Conservation (phyloP, 2,797 vertebrate species). For the Apodemus agrarius region DNA sequence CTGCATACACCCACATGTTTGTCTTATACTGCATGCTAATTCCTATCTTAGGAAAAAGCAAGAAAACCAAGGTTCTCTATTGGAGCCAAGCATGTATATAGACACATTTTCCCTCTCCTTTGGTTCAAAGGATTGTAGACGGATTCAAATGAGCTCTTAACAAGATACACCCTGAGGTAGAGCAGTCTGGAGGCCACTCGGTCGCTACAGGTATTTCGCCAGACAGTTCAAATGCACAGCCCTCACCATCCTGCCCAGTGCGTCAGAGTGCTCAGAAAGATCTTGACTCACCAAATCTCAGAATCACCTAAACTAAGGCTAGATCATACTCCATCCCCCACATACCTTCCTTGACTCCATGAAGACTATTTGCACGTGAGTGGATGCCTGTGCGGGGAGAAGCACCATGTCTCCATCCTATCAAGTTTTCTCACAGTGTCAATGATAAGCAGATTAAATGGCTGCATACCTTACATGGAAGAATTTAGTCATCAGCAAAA, state of each 20-base stretch:
- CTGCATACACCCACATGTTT: neutral
- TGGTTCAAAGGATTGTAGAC: slow-evolving; percentile 24
- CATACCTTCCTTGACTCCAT: neutral
- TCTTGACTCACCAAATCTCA: neutral
- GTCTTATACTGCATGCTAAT: slow-evolving; percentile 15
- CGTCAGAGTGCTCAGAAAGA: neutral
- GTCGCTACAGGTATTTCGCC: neutral
- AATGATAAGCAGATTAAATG: slow-evolving; percentile 32
- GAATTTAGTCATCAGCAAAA: slow-evolving; percentile 36
- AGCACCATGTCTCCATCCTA: neutral
- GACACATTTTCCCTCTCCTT: slow-evolving; percentile 43
- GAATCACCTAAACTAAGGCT: neutral
- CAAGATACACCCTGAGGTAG: neutral
- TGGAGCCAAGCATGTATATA: slow-evolving; percentile 6
- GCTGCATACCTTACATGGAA: slow-evolving; percentile 4
- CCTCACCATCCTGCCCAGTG: neutral
- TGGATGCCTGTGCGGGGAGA: neutral
- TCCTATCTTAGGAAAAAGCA: slow-evolving; percentile 43
- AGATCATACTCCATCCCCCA: neutral
- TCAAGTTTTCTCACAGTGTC: neutral
- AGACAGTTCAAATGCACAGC: slow-evolving; percentile 8
- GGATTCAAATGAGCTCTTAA: slow-evolving; percentile 3
- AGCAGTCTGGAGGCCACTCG: neutral
- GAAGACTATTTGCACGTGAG: neutral
- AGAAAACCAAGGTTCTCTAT: slow-evolving; percentile 39